Evolutionary conservation across 2,113 vertebrate genomes (phyloP), one percentile per base, ranked within the genome.

Genomic region (Martes martes): DNA sequence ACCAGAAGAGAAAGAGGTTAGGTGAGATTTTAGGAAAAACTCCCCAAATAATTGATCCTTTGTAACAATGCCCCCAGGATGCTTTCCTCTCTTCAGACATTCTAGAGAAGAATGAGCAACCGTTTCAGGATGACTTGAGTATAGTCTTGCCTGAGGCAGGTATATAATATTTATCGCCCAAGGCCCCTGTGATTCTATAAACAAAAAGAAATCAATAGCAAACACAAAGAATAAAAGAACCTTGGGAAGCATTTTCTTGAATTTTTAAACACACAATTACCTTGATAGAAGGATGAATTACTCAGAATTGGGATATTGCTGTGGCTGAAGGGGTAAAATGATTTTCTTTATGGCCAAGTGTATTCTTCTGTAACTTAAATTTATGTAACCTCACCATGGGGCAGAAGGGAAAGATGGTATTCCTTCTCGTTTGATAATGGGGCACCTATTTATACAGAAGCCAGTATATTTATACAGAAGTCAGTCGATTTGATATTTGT

Each of bases 131-230:
- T 88, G 84, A 92, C 78, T 91, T 84, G 31, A 87, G 61, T 28
- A 88, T 0, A 39, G 31, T 61, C 76, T 86, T 97, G 93, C 87
- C 87, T 78, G 45, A 31, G 83, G 96, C 74, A 89, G 26, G n/a
- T 26, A 94, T 90, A 11, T 67, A 90, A 95, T 94, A 96, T 87
- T 95, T 88, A 92, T 96, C 31, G 95, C 86, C 81, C n/a, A 73
- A 94, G 88, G 21, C 26, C 39, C 63, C n/a, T 23, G 4, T 15
- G 39, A 96, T 26, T 95, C 61, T 71, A 94, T 78, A 96, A 96
- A 97, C 67, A 97, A 96, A 69, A 16, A 97, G 81, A 94, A 96
- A 85, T 78, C 92, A 96, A 85, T 26, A 52, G 33, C 47, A 88
- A 85, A 89, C 81, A 94, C 69, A 89, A 76, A 94, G 31, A 18